These are phyloP conservation scores for Dolichotis patagonum DNA, from an alignment of 2,113 vertebrate species.

Conservation along the genomic window DNA sequence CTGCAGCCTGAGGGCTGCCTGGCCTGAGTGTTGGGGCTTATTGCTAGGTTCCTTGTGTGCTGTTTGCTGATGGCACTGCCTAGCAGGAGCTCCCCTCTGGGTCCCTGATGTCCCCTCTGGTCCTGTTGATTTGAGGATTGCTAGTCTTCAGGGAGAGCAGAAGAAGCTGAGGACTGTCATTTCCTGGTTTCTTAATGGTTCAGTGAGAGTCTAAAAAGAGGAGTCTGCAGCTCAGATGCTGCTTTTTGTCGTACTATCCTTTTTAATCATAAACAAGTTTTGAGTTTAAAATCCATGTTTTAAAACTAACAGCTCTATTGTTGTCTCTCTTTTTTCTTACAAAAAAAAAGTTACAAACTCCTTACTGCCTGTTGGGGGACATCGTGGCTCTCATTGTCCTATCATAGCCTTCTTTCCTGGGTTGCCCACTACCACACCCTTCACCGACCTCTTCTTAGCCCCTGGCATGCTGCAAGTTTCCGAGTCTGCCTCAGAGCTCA, in stretches of 20 bases:
- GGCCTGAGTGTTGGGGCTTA: too few relatives aligned
- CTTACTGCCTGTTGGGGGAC: background rate
- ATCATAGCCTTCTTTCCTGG: background rate
- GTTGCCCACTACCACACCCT: background rate
- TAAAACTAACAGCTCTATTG: background rate
- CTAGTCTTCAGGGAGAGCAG: background rate
- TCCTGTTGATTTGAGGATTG: background rate
- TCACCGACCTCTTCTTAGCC: background rate
- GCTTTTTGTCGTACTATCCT: slow-evolving; percentile 18
- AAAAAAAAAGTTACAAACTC: background rate
- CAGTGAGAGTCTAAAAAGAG: background rate
- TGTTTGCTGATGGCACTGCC: background rate
- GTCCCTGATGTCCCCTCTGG: too few relatives aligned
- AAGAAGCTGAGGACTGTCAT: background rate
- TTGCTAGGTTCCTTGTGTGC: background rate
- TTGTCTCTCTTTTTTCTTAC: background rate
- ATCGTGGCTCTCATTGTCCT: accelerated
- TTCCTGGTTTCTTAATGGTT: background rate
- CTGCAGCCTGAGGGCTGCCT: background rate
- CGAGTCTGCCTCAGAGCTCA: background rate
- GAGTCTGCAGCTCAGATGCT: background rate
- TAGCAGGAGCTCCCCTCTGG: too few relatives aligned
- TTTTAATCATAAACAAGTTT: slow-evolving; percentile 41
- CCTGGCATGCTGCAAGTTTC: too few relatives aligned
- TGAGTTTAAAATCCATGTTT: background rate